Evolutionary conservation across 2,797 vertebrate species (phyloP), one percentile per base, ranked within the genome.

Genomic region (Borostomias antarcticus): DNA sequence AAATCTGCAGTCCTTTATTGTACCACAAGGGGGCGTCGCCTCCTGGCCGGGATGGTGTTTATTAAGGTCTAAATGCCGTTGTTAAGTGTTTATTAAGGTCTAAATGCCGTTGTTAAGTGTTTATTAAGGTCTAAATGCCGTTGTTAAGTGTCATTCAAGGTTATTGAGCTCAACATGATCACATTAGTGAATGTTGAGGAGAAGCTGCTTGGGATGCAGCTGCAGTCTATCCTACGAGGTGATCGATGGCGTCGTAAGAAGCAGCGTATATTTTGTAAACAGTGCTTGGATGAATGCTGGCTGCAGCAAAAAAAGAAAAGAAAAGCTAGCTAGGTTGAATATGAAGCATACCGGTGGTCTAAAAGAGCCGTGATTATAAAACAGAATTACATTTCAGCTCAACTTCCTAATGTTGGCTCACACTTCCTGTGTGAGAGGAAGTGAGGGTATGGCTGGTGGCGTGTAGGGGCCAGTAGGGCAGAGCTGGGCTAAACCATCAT

Each of bases 1-100:
- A 51, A 69, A 66, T 58, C 21, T 26, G 19, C 58, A 59, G 37
- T 21, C 23, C 37, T 59, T 43, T 28, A 15, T 35, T 13, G 15
- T 25, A 26, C 51, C 51, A 53, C 15, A n/a, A n/a, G 40, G 40
- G 40, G 40, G 17, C 40, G n/a, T 45, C 15, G 17, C 15, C 40
- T 45, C 40, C n/a, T 15, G 40, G 15, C 40, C 47, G 19, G 13
- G 15, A 45, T n/a, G 4, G 40, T 25, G 40, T 45, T 45, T 45
- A n/a, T 13, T 17, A 45, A 17, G 40, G 5, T 13, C n/a, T 45
- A 45, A 13, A 23, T 19, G n/a, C n/a, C n/a, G n/a, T n/a, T n/a
- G n/a, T 37, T 37, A n/a, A n/a, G n/a, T n/a, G n/a, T n/a, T n/a
- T n/a, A n/a, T n/a, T n/a, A n/a, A n/a, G n/a, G n/a, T n/a, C n/a